Conservation (phyloP, 2,113 vertebrate species). For the Protomyctophum bolini region DNA sequence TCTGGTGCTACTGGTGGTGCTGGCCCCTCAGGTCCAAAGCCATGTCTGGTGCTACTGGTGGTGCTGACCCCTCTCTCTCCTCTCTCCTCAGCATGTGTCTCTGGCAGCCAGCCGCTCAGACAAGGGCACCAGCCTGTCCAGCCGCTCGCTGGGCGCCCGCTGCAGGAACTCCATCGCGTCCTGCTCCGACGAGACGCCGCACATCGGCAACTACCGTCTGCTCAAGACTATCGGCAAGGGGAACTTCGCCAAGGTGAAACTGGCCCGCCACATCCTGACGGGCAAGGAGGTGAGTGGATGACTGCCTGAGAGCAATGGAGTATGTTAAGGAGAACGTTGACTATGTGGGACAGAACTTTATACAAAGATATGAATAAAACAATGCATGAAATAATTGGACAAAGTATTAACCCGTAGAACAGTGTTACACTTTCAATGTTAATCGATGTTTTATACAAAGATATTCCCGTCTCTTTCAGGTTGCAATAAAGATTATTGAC, state of each 20-base stretch:
- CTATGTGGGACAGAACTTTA: no score
- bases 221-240: conserved; percentile 95
- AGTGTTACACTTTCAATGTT: background rate
- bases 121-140: conserved; percentile 90
- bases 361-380: no score
- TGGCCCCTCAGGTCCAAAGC: no score
- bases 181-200: conserved; percentile 90
- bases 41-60: background rate
- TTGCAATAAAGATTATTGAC: conserved; percentile 84
- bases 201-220: conserved; percentile 93
- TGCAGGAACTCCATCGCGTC: conserved; percentile 93
- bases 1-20: background rate
- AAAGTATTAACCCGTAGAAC: no score
- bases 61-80: conserved; percentile 1
- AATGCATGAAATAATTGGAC: no score
- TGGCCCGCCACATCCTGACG: conserved; percentile 90
- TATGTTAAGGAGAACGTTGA: no score
- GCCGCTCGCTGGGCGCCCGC: conserved; percentile 88
- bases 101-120: conserved; percentile 87
- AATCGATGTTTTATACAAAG: background rate
- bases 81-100: conserved; percentile 81
- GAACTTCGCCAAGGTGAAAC: conserved; percentile 95
- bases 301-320: background rate
- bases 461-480: conserved; percentile 61
- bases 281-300: conserved; percentile 84